Percentiles rank a stretch among this genome's conserved stretches.
phyloP scores from a whole-genome alignment of 2,113 vertebrate species.

The Felis catus region DNA sequence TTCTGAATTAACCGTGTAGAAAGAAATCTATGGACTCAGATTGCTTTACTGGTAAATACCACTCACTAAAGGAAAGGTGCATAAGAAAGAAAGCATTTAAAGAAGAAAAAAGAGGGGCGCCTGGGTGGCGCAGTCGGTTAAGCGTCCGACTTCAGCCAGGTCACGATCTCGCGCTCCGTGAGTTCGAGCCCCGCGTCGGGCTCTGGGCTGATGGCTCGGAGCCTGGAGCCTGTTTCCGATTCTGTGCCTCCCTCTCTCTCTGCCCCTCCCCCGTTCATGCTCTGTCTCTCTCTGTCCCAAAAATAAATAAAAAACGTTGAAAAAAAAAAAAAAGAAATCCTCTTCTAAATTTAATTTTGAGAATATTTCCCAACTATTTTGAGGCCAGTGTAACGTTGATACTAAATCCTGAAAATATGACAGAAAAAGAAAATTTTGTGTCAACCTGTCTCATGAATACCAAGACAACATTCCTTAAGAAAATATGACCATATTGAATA shows the following conservation, averaged over 20 bases:
- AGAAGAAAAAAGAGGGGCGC: not conserved
- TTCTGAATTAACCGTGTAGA: not conserved
- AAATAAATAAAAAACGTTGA: too few relatives aligned
- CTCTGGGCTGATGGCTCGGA: too few relatives aligned
- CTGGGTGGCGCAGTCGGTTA: too few relatives aligned
- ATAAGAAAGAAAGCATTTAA: not conserved
- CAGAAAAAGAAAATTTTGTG: not conserved
- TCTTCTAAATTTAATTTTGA: not conserved
- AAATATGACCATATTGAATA: not conserved
- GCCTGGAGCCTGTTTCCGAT: too few relatives aligned
- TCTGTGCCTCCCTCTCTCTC: too few relatives aligned
- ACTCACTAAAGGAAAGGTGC: not conserved
- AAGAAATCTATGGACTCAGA: not conserved
- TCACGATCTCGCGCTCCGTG: too few relatives aligned
- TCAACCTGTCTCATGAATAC: not conserved
- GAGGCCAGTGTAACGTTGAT: not conserved
- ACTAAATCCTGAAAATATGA: not conserved
- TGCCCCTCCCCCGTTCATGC: too few relatives aligned
- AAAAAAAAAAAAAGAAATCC: not conserved
- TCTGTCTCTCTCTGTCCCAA: too few relatives aligned
- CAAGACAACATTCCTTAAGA: not conserved
- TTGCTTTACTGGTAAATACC: not conserved
- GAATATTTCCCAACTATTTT: not conserved
- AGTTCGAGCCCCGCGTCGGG: too few relatives aligned
- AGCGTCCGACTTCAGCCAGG: too few relatives aligned